Conservation (phyloP, 2,888 invertebrate species). For the Epiblema foenella region DNA sequence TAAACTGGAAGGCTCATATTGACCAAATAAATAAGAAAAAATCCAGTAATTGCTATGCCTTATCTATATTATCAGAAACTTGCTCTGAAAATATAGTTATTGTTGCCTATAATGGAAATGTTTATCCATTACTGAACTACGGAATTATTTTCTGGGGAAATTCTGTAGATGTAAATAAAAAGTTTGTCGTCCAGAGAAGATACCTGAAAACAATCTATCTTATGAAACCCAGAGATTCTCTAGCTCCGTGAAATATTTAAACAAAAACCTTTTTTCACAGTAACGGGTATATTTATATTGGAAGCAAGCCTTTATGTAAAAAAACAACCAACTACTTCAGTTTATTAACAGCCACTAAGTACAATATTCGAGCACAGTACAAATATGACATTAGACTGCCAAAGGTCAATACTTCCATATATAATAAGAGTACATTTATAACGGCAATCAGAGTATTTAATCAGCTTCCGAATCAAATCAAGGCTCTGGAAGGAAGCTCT, state of each 20-base stretch:
- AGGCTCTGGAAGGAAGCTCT: no score
- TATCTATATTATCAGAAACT: background rate
- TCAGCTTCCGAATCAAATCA: no score
- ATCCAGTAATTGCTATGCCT: background rate
- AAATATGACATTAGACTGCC: no score
- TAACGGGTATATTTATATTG: no score
- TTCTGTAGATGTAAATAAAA: background rate
- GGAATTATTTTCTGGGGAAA: slow-evolving; percentile 7
- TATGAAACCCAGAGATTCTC: background rate
- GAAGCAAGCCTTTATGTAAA: no score
- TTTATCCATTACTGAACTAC: slow-evolving; percentile 2
- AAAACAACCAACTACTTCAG: no score
- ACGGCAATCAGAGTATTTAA: no score
- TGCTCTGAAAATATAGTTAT: no score
- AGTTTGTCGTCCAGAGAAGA: background rate
- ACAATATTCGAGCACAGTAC: no score
- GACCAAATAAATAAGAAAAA: background rate
- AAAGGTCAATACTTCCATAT: no score
- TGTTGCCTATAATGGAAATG: background rate
- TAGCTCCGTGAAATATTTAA: background rate
- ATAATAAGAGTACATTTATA: no score
- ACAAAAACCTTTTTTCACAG: background rate
- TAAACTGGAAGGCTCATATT: slow-evolving; percentile 12
- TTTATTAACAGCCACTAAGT: no score
- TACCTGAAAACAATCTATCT: background rate